Evolutionary conservation across 2,888 invertebrate genomes (phyloP).

Genomic region (Drosophila ochracea): DNA sequence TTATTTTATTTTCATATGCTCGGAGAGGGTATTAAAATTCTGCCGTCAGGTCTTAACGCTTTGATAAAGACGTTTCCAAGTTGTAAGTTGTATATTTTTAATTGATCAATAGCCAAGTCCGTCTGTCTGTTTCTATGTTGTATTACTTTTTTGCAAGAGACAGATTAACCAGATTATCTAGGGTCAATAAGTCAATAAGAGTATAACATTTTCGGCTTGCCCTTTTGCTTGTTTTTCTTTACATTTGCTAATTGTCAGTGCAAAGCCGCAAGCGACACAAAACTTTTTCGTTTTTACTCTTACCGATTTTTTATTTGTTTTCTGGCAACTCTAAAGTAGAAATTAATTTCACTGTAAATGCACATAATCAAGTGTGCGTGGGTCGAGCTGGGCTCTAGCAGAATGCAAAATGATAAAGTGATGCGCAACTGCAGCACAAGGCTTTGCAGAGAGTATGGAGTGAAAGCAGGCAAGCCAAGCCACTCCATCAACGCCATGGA

Average conservation of each 20-base stretch:
- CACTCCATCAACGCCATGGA: conserved; percentile 60
- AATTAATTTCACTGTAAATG: conserved; percentile 79
- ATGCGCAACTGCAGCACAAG: conserved; percentile 13
- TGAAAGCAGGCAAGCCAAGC: not conserved
- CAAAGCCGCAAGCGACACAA: conserved; percentile 63
- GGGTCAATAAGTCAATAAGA: not conserved
- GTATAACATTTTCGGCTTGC: conserved; percentile 1
- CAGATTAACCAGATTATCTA: not conserved
- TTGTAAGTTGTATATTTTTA: not conserved
- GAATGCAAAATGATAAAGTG: conserved; percentile 32
- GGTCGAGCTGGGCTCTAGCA: conserved; percentile 3
- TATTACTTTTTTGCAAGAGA: not conserved
- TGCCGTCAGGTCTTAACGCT: not conserved
- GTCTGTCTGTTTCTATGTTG: not conserved
- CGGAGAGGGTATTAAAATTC: not conserved
- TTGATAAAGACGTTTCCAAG: not conserved
- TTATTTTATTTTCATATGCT: conserved; percentile 34
- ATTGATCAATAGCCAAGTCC: not conserved
- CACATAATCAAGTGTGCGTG: conserved; percentile 72
- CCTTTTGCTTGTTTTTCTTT: conserved; percentile 39
- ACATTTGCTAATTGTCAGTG: conserved; percentile 71
- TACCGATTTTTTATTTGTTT: conserved; percentile 14
- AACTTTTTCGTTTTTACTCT: conserved; percentile 54
- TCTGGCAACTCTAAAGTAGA: conserved; percentile 66
- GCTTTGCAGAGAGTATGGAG: not conserved